Conservation (phyloP, 2,113 vertebrate species). For the Mobula birostris region DNA sequence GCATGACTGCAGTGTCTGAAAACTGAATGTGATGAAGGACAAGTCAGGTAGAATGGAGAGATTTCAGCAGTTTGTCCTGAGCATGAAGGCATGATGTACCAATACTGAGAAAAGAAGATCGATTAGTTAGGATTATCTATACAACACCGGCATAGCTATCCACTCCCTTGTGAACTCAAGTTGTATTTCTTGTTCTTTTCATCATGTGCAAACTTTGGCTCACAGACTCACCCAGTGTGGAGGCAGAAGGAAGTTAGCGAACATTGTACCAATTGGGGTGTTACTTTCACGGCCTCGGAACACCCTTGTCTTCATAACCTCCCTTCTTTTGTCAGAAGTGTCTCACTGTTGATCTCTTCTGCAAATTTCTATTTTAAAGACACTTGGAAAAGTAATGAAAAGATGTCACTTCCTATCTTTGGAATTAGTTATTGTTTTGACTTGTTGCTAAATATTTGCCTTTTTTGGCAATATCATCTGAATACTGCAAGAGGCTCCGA, state of each 20-base stretch:
- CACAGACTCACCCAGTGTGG: background rate
- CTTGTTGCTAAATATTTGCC: background rate
- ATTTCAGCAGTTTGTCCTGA: no score
- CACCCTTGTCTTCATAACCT: background rate
- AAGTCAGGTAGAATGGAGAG: no score
- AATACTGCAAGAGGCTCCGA: no score
- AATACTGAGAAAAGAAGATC: no score
- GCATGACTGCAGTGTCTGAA: no score
- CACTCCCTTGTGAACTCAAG: background rate
- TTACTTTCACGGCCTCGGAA: background rate
- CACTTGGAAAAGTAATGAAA: constrained; percentile 4
- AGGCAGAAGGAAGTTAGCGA: background rate
- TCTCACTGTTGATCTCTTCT: background rate
- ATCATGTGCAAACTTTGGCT: background rate
- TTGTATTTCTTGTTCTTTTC: background rate
- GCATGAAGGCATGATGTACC: no score
- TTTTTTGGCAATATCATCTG: background rate
- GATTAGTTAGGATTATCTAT: background rate
- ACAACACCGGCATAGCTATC: background rate
- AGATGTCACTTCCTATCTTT: background rate
- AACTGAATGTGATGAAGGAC: no score
- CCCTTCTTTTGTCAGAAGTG: background rate
- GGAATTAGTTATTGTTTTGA: constrained; percentile 8
- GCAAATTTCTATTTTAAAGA: background rate
- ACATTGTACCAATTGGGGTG: background rate